These are phyloP conservation scores for Drosophila yooni DNA, from an alignment of 2,888 invertebrate species.

Conservation along the genomic window DNA sequence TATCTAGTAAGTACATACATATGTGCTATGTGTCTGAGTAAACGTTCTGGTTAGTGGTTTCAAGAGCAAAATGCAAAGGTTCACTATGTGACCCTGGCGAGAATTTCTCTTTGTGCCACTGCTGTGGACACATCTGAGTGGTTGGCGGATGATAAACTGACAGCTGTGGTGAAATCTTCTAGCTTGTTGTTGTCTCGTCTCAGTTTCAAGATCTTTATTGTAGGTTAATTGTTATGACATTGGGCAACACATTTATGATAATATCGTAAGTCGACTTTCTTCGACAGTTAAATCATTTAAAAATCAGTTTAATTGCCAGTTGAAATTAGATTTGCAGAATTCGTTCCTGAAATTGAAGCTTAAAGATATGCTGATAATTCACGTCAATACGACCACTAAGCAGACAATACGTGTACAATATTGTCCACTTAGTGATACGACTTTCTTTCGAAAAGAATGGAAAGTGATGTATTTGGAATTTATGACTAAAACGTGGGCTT, in stretches of 20 bases:
- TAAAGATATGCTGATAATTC: constrained; percentile 53
- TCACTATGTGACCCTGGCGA: constrained; percentile 61
- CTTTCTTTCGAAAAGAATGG: constrained; percentile 40
- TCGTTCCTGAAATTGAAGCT: constrained; percentile 21
- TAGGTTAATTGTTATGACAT: constrained; percentile 79
- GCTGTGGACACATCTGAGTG: constrained; percentile 43
- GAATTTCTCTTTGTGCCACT: constrained; percentile 67
- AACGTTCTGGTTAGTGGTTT: constrained; percentile 69
- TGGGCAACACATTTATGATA: constrained; percentile 62
- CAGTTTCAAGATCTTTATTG: constrained; percentile 73
- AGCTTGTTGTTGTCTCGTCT: constrained; percentile 31
- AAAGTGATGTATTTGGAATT: constrained; percentile 47
- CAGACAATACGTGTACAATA: too few relatives aligned
- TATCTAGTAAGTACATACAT: constrained; percentile 11
- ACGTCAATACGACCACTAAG: constrained; percentile 25
- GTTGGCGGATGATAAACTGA: constrained; percentile 43
- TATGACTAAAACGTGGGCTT: constrained; percentile 13
- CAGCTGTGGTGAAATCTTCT: constrained; percentile 70
- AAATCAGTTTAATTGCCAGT: constrained; percentile 50
- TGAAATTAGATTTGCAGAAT: constrained; percentile 20
- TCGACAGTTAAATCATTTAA: constrained; percentile 59
- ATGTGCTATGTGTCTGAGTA: constrained; percentile 30
- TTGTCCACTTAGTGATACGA: not conserved
- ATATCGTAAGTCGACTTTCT: constrained; percentile 64
- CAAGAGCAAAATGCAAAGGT: constrained; percentile 59